Evolutionary conservation across 2,797 vertebrate genomes (phyloP).

Genomic region (Pseudochromis fuscus): DNA sequence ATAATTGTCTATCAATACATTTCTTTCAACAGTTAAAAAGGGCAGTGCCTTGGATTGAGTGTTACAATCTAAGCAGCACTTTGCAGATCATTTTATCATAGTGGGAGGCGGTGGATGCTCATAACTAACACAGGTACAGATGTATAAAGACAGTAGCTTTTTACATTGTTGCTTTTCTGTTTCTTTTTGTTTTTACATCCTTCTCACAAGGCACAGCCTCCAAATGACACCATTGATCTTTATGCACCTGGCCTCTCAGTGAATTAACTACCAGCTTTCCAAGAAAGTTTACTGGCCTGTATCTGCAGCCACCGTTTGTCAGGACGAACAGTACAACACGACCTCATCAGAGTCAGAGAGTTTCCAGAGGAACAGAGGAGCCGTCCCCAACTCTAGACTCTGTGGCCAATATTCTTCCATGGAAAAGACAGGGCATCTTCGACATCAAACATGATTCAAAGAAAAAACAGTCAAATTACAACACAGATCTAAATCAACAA

Average conservation of each 20-base stretch:
- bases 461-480: constrained; percentile 68
- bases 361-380: constrained; percentile 8
- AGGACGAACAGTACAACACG: constrained; percentile 52
- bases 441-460: constrained; percentile 60
- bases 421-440: constrained; percentile 61
- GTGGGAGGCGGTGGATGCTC: constrained; percentile 12
- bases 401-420: constrained; percentile 40
- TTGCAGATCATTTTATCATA: constrained; percentile 40
- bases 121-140: constrained; percentile 25
- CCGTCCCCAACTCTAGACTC: constrained; percentile 34
- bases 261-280: constrained; percentile 39
- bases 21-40: constrained; percentile 32
- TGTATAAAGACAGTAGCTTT: constrained; percentile 37
- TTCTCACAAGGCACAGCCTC: constrained; percentile 70
- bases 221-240: constrained; percentile 37
- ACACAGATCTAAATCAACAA: constrained; percentile 65
- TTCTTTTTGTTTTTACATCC: constrained; percentile 26
- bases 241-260: constrained; percentile 40
- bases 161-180: constrained; percentile 36
- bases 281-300: constrained; percentile 44
- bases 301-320: constrained; percentile 56
- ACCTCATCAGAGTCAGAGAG: constrained; percentile 41
- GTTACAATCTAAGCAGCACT: constrained; percentile 26
- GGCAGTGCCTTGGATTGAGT: constrained; percentile 15
- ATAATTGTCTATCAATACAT: constrained; percentile 30